Evolutionary conservation across 1,140 invertebrate genomes (phyloP), one percentile per base, ranked within the genome.

Genomic region (Anoplolepis gracilipes): DNA sequence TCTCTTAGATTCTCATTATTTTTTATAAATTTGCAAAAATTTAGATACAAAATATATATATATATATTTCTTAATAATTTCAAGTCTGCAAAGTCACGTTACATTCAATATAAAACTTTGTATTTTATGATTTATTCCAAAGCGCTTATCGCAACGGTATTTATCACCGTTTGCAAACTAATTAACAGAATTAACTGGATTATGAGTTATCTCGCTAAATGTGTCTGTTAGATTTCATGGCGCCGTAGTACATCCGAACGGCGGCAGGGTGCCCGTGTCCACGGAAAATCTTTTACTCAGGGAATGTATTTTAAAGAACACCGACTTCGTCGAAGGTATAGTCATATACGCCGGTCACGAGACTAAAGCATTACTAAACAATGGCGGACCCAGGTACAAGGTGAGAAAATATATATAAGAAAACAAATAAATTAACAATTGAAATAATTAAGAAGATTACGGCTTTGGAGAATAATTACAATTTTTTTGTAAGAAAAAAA

Each of bases 311-410:
- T 96, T 99, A 57, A 99, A 99, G 94, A 99, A 99, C 93, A 97
- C 98, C 1, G 97, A 98, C 91, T 99, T 97, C 94, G 96, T 99
- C 55, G 99, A 99, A 94, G 99, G 99, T 79, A 97, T 99, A 90
- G 98, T 99, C 55, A 97, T 99, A 39, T 99, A 99, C 96, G 98
- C 99, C 84, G 98, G 99, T 88, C 98, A 99, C 94, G 99, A 99
- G 95, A 99, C 99, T 1, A 99, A 99, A 95, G 98, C 99, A 1
- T 99, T 99, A 98, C 96, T 99, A 25, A 99, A 99, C 94, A 99
- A 99, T 94, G 98, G 98, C 87, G 98, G 98, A 78, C 98, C 98
- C 84, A 96, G 99, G 87, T 99, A 99, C 94, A 99, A 99, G 92
- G 94, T 94, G 88, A 59, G 19, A 49, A 89, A 59, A 88, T 55